Percentiles rank a stretch among this genome's conserved stretches.
Conservation (phyloP, 2,888 invertebrate genomes). For the Hecatera dysodea region DNA sequence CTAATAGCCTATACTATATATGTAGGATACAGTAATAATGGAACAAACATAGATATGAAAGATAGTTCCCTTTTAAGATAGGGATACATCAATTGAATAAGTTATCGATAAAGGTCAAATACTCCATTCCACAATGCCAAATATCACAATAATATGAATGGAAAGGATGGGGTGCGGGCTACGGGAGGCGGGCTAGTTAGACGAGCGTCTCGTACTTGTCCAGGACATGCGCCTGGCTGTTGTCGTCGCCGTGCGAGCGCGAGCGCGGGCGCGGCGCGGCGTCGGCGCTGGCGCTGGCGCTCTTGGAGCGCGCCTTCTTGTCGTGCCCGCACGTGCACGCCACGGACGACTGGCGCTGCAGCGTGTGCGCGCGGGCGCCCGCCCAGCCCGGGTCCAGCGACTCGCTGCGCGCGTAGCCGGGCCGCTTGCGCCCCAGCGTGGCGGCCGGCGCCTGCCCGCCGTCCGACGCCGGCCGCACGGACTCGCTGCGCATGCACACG, state of each 20-base stretch:
- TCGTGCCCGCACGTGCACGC: constrained; percentile 89
- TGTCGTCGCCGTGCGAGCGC: constrained; percentile 85
- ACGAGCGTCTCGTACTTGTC: constrained; percentile 90
- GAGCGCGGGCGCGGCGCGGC: constrained; percentile 76
- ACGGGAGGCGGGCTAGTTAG: constrained; percentile 66
- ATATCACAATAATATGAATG: constrained; percentile 68
- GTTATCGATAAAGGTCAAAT: constrained; percentile 52
- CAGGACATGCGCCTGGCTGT: constrained; percentile 82
- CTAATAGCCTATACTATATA: constrained; percentile 56
- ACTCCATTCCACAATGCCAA: constrained; percentile 61
- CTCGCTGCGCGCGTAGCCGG: constrained; percentile 84
- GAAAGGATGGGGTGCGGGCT: constrained; percentile 32
- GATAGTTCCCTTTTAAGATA: constrained; percentile 45
- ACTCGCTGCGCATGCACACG: constrained; percentile 71
- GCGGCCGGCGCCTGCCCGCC: constrained; percentile 79
- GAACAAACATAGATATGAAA: constrained; percentile 58
- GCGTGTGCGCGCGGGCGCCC: constrained; percentile 81
- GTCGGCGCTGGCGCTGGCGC: constrained; percentile 75
- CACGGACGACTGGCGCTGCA: constrained; percentile 86
- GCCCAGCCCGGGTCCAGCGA: constrained; percentile 85
- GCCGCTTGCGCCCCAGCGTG: constrained; percentile 79
- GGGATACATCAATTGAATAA: constrained; percentile 43
- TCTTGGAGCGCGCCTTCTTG: constrained; percentile 83
- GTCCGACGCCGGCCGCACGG: constrained; percentile 75
- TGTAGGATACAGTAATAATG: constrained; percentile 58